These are phyloP conservation scores for Aricia agestis DNA, from an alignment of 1,140 invertebrate genomes.

Conservation along the genomic window DNA sequence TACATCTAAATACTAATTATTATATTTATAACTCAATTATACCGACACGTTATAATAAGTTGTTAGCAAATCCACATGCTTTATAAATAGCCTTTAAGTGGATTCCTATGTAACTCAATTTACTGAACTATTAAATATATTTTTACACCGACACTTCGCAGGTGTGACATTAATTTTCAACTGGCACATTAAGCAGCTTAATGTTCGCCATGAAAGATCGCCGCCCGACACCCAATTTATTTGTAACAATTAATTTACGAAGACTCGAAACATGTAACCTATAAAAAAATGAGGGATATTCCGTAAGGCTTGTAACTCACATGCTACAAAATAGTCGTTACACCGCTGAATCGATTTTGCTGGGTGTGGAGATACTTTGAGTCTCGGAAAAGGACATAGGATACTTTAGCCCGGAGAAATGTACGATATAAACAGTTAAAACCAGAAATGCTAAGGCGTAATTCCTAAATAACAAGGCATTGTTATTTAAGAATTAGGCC, in stretches of 20 bases:
- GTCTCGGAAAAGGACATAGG: too few relatives aligned
- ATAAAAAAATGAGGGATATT: conserved; percentile 10
- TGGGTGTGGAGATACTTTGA: too few relatives aligned
- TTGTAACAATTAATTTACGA: conserved; percentile 24
- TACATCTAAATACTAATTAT: background rate
- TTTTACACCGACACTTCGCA: conserved; percentile 40
- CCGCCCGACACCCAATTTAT: conserved; percentile 28
- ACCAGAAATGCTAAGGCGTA: too few relatives aligned
- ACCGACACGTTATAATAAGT: conserved; percentile 3
- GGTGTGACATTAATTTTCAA: conserved; percentile 48
- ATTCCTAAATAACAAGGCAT: too few relatives aligned
- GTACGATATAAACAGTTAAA: too few relatives aligned
- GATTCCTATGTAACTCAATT: conserved; percentile 41
- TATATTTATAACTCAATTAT: background rate
- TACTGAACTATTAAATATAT: conserved; percentile 43
- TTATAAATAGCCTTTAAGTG: conserved; percentile 30
- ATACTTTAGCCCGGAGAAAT: too few relatives aligned
- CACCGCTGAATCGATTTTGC: too few relatives aligned
- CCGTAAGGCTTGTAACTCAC: too few relatives aligned
- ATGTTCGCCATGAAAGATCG: conserved; percentile 27
- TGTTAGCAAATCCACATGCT: conserved; percentile 3
- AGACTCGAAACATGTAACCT: conserved; percentile 4
- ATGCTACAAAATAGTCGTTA: too few relatives aligned
- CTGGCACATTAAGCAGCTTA: conserved; percentile 42
- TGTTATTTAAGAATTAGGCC: too few relatives aligned